Evolutionary conservation across 2,888 invertebrate species (phyloP).

Genomic region (Epistrophe grossulariae): DNA sequence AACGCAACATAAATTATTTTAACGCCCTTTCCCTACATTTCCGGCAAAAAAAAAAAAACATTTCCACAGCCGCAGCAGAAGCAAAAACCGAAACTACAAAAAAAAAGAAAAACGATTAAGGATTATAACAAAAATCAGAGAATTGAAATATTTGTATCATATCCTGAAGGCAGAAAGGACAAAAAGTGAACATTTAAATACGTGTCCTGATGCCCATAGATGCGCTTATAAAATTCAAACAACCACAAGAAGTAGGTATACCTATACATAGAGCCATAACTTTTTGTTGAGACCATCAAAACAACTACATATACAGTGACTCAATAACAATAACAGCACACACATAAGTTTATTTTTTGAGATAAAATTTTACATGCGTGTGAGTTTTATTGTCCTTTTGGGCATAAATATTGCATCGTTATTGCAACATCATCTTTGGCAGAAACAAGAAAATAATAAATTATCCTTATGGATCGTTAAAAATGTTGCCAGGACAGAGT

Average conservation of each 20-base stretch:
- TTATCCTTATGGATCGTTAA: slow-evolving; percentile 54
- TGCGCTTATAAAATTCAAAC: slow-evolving; percentile 29
- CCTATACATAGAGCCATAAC: slow-evolving; percentile 39
- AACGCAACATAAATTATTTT: slow-evolving; percentile 75
- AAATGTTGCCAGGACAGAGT: neutral
- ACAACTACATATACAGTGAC: neutral
- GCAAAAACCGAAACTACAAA: slow-evolving; percentile 3
- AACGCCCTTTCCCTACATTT: slow-evolving; percentile 48
- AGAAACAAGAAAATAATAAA: slow-evolving; percentile 43
- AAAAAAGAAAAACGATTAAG: slow-evolving; percentile 22
- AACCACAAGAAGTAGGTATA: slow-evolving; percentile 48
- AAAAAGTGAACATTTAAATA: slow-evolving; percentile 15
- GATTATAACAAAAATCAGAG: slow-evolving; percentile 30
- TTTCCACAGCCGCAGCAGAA: neutral
- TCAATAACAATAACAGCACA: slow-evolving; percentile 19
- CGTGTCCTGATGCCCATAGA: neutral
- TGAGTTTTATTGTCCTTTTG: slow-evolving; percentile 59
- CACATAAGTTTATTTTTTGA: slow-evolving; percentile 59
- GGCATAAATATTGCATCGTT: slow-evolving; percentile 71
- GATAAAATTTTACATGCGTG: slow-evolving; percentile 64
- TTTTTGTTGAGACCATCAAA: slow-evolving; percentile 61
- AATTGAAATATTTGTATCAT: slow-evolving; percentile 28
- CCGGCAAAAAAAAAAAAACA: slow-evolving; percentile 18
- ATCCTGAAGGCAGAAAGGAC: slow-evolving; percentile 10
- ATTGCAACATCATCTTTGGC: slow-evolving; percentile 68